A percentile compares a stretch with the other conserved stretches of the same genome.
phyloP scores from a whole-genome alignment of 2,113 vertebrate species.

The Myiopsitta monachus region DNA sequence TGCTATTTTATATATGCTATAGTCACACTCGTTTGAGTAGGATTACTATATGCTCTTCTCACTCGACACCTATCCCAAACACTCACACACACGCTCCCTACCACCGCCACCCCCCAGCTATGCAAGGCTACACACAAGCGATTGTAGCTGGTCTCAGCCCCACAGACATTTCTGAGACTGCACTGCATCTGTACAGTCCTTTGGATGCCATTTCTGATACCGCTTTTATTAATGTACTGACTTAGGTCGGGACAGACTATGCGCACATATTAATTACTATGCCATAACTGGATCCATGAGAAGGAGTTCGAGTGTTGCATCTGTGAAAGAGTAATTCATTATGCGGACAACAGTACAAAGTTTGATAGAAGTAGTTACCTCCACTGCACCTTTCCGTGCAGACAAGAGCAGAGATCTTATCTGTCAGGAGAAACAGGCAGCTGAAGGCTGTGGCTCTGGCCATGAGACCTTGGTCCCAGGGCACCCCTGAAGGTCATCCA shows the following conservation, averaged over 20 bases:
- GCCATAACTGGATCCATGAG: neutral
- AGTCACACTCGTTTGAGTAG: neutral
- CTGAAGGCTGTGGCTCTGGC: neutral
- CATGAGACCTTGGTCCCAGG: neutral
- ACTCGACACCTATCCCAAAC: neutral
- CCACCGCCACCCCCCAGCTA: neutral
- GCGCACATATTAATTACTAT: neutral
- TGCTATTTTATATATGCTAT: neutral
- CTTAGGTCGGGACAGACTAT: neutral
- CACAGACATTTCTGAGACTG: neutral
- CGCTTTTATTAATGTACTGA: neutral
- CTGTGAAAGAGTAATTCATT: neutral
- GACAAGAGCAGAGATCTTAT: accelerated
- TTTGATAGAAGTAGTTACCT: neutral
- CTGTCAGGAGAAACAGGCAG: neutral
- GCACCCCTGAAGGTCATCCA: neutral
- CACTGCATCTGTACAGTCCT: neutral
- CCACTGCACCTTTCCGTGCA: neutral
- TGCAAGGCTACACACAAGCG: neutral
- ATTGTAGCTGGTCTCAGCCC: neutral
- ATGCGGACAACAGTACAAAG: neutral
- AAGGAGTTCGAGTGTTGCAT: neutral
- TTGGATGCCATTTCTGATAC: neutral
- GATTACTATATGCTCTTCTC: neutral
- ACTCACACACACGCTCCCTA: neutral